phyloP scores from a whole-genome alignment of 2,113 vertebrate species.

The Acinonyx jubatus region DNA sequence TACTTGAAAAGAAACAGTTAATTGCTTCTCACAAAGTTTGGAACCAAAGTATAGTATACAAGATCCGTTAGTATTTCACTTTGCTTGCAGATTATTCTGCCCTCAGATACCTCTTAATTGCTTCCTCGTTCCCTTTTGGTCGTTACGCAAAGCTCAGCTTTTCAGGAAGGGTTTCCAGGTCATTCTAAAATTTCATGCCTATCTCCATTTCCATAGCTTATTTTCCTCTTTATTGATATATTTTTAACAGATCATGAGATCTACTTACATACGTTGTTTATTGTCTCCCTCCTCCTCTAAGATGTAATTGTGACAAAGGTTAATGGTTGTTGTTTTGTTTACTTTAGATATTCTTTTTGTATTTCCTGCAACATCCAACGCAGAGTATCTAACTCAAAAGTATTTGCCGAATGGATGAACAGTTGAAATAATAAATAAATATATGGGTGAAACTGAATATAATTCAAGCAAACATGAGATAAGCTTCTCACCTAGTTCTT shows the following conservation, averaged over 20 bases:
- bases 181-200: not conserved
- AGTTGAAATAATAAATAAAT: not conserved
- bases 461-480: not conserved
- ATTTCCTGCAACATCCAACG: not conserved
- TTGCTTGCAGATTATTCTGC: not conserved
- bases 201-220: not conserved
- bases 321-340: not conserved
- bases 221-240: not conserved
- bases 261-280: not conserved
- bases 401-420: not conserved
- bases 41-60: not conserved
- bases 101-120: not conserved
- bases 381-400: not conserved
- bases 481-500: not conserved
- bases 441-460: not conserved
- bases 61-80: not conserved
- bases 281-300: not conserved
- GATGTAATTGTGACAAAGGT: not conserved
- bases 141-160: not conserved
- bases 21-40: not conserved
- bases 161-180: not conserved
- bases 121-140: not conserved
- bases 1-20: not conserved
- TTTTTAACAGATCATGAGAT: not conserved
- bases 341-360: not conserved